phyloP scores from a whole-genome alignment of 2,113 vertebrate genomes.

The Vidua macroura region DNA sequence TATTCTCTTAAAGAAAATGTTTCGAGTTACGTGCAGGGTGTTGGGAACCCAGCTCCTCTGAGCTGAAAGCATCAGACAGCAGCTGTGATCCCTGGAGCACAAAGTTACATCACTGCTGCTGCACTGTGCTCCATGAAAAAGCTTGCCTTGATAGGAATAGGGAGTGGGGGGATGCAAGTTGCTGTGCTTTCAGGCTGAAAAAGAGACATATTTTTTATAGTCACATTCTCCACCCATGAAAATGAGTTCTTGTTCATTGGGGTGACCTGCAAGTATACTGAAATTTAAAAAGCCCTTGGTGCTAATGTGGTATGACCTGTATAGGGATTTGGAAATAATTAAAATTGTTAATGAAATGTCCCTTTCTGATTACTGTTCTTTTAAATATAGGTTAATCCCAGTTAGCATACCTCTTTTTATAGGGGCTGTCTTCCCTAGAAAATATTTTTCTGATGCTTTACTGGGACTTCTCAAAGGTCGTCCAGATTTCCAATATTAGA shows the following conservation, averaged over 20 bases:
- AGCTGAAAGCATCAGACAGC: background rate
- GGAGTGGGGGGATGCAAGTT: background rate
- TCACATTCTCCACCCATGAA: rapidly evolving
- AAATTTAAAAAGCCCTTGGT: slow-evolving; percentile 17
- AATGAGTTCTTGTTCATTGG: background rate
- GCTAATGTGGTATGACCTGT: slow-evolving; percentile 64
- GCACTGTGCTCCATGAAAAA: background rate
- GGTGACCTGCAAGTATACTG: slow-evolving; percentile 38
- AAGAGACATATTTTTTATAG: background rate
- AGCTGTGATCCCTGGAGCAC: background rate
- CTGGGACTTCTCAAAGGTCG: slow-evolving; percentile 6
- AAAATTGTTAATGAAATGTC: slow-evolving; percentile 65
- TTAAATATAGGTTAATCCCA: slow-evolving; percentile 69
- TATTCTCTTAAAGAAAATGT: background rate
- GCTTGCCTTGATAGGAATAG: background rate
- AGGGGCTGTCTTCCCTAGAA: slow-evolving; percentile 25
- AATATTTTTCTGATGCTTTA: background rate
- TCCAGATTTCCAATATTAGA: slow-evolving; percentile 17
- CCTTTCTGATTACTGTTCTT: slow-evolving; percentile 55
- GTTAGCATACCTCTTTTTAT: slow-evolving; percentile 54
- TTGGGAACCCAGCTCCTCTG: background rate
- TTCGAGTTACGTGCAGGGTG: rapidly evolving
- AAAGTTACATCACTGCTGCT: background rate
- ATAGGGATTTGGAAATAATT: slow-evolving; percentile 77
- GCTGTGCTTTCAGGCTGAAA: background rate